These are phyloP conservation scores for Drepanosiphum platanoidis DNA, from an alignment of 2,888 invertebrate genomes.

Conservation along the genomic window DNA sequence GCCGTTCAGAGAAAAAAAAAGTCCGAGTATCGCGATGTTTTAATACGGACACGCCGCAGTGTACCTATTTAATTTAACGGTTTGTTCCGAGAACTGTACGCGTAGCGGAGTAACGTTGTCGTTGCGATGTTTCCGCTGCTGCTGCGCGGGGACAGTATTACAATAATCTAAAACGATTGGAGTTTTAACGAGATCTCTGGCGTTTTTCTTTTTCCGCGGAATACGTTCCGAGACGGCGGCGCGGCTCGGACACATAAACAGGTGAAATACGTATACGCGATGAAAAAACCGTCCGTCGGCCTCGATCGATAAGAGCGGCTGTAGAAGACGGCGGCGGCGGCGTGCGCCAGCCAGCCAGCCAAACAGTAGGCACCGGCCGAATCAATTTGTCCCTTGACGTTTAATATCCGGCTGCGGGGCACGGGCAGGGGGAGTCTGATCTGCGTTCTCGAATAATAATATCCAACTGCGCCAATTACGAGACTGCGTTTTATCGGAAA, in stretches of 20 bases:
- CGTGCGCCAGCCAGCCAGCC: no score
- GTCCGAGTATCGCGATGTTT: no score
- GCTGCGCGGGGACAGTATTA: neutral
- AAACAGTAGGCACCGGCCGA: slow-evolving; percentile 12
- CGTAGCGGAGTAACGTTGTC: no score
- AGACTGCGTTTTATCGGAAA: slow-evolving; percentile 32
- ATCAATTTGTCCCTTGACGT: slow-evolving; percentile 41
- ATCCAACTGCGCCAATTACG: slow-evolving; percentile 22
- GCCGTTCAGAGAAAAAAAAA: no score
- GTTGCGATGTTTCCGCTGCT: no score
- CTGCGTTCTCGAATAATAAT: slow-evolving; percentile 26
- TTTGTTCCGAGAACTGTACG: no score
- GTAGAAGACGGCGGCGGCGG: no score
- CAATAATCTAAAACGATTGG: neutral
- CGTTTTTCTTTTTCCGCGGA: neutral
- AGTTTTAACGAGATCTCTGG: no score
- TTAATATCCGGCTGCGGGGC: slow-evolving; percentile 50
- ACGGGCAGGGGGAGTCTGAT: slow-evolving; percentile 10
- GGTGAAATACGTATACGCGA: neutral
- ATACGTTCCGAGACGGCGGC: neutral
- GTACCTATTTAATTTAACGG: no score
- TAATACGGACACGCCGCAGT: no score
- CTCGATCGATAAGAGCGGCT: neutral
- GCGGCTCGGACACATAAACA: neutral
- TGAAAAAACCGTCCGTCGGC: neutral